Conservation (phyloP, 2,888 invertebrate species). For the Micropterix aruncella region DNA sequence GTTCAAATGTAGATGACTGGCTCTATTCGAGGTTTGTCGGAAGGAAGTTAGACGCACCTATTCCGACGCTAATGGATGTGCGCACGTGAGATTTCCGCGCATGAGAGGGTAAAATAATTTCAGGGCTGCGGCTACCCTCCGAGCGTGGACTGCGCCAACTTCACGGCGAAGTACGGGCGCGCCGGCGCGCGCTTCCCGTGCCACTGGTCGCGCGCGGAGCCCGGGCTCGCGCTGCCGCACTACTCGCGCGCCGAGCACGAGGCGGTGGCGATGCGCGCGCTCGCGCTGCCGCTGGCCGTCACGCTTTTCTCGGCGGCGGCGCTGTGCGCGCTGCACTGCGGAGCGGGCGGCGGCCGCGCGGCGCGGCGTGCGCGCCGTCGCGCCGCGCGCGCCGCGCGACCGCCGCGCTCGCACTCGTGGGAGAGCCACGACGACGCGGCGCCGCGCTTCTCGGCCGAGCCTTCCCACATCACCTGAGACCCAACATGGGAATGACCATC, state of each 20-base stretch:
- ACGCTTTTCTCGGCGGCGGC: conserved; percentile 75
- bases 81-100: too few relatives aligned
- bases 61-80: too few relatives aligned
- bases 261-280: conserved; percentile 67
- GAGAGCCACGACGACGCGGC: conserved; percentile 9
- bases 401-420: conserved; percentile 39
- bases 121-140: conserved; percentile 70
- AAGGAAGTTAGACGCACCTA: too few relatives aligned
- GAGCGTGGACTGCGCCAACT: conserved; percentile 59
- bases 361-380: conserved; percentile 48
- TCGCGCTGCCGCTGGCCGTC: conserved; percentile 72
- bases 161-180: conserved; percentile 53
- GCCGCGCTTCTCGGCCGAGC: background rate
- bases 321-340: conserved; percentile 77
- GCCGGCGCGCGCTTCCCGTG: conserved; percentile 53
- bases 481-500: too few relatives aligned
- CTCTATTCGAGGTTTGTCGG: too few relatives aligned
- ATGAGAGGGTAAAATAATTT: too few relatives aligned
- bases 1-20: too few relatives aligned
- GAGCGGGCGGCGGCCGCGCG: conserved; percentile 60
- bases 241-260: conserved; percentile 76
- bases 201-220: conserved; percentile 64
- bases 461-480: background rate
- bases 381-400: conserved; percentile 42
- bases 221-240: conserved; percentile 67